Evolutionary conservation across 2,113 vertebrate species (phyloP).

Genomic region (Oenanthe melanoleuca): DNA sequence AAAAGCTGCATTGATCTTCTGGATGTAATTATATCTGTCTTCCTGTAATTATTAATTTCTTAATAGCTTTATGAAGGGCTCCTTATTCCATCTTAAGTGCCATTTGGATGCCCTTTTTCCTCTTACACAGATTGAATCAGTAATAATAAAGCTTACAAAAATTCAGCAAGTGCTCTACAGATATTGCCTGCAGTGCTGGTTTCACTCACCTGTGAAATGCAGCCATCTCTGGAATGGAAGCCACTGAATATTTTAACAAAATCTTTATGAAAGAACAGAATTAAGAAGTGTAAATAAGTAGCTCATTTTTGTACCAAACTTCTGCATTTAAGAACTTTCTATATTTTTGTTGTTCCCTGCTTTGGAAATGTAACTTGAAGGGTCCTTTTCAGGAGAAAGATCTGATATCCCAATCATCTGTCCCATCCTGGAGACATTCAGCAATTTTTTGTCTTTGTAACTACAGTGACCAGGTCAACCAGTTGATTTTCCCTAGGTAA

Average conservation of each 20-base stretch:
- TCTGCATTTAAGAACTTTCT: not conserved
- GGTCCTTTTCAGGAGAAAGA: not conserved
- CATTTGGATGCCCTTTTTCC: slow-evolving; percentile 59
- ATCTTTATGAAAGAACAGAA: not conserved
- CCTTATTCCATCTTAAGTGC: slow-evolving; percentile 58
- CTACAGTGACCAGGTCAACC: not conserved
- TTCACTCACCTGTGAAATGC: slow-evolving; percentile 52
- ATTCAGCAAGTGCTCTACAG: slow-evolving; percentile 44
- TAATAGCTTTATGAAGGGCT: slow-evolving; percentile 67
- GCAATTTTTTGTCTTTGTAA: not conserved
- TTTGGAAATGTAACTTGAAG: not conserved
- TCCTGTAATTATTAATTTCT: slow-evolving; percentile 71
- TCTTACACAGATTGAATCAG: slow-evolving; percentile 42
- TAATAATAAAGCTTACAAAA: slow-evolving; percentile 49
- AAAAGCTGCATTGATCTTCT: slow-evolving; percentile 59
- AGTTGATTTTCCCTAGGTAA: not conserved
- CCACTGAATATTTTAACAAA: not conserved
- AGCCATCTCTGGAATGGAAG: not conserved
- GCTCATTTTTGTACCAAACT: not conserved
- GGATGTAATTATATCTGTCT: slow-evolving; percentile 60
- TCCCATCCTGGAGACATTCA: not conserved
- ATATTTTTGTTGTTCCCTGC: not conserved
- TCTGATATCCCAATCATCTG: not conserved
- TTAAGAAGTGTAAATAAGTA: not conserved
- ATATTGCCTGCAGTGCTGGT: not conserved